Evolutionary conservation across 1,140 invertebrate genomes (phyloP).

Genomic region (Diuraphis noxia): DNA sequence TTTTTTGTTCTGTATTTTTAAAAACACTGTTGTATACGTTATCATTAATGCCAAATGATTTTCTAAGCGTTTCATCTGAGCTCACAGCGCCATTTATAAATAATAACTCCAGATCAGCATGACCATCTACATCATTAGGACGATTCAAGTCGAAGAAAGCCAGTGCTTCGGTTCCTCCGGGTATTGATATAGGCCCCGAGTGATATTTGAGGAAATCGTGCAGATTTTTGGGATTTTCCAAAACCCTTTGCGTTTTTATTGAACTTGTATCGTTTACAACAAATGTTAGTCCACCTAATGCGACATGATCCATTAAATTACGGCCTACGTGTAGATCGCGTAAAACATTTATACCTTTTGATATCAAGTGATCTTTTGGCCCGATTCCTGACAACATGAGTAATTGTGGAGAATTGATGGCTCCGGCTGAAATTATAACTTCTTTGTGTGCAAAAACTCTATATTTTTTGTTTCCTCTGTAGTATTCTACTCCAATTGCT

Average conservation of each 20-base stretch:
- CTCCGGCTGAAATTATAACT: conserved; percentile 76
- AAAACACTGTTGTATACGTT: conserved; percentile 64
- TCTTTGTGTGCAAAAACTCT: conserved; percentile 70
- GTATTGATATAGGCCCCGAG: conserved; percentile 73
- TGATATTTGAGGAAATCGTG: conserved; percentile 63
- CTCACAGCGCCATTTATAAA: conserved; percentile 66
- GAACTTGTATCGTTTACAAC: conserved; percentile 64
- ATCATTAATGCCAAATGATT: conserved; percentile 66
- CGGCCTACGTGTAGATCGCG: conserved; percentile 76
- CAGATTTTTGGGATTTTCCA: conserved; percentile 58
- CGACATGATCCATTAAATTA: conserved; percentile 80
- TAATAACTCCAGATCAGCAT: conserved; percentile 76
- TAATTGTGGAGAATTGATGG: conserved; percentile 75
- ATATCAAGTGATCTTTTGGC: conserved; percentile 69
- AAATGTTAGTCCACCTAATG: conserved; percentile 71
- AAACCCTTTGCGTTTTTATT: conserved; percentile 55
- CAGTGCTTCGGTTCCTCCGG: conserved; percentile 80
- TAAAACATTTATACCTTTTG: conserved; percentile 66
- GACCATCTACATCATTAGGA: conserved; percentile 66
- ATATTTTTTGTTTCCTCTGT: conserved; percentile 63
- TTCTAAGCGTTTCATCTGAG: conserved; percentile 62
- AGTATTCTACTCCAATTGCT: conserved; percentile 69
- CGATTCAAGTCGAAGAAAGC: conserved; percentile 75
- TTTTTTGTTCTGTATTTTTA: conserved; percentile 62
- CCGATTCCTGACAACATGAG: conserved; percentile 83